Percentiles rank a stretch among this genome's conserved stretches.
Conservation (phyloP, 2,888 invertebrate genomes). For the Meliscaeva auricollis region DNA sequence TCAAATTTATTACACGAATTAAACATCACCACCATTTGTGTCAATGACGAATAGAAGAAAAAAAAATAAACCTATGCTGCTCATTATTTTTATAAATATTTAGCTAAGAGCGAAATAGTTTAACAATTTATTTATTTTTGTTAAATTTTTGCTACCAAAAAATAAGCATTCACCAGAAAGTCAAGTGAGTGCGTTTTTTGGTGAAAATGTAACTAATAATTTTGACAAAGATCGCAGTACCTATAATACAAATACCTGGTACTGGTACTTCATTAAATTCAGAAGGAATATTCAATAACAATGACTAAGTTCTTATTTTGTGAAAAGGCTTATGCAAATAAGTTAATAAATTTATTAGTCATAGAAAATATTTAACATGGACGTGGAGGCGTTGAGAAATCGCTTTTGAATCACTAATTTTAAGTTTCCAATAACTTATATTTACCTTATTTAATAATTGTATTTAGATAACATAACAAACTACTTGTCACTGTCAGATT, state of each 20-base stretch:
- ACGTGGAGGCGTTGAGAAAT: conserved; percentile 58
- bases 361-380: background rate
- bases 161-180: background rate
- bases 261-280: background rate
- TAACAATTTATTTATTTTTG: conserved; percentile 3
- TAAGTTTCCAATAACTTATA: background rate
- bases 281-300: background rate
- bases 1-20: conserved; percentile 76
- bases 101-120: conserved; percentile 27
- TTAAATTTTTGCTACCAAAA: background rate
- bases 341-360: conserved; percentile 14
- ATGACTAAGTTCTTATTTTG: conserved; percentile 26
- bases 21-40: conserved; percentile 68
- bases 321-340: conserved; percentile 52
- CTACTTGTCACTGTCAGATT: too few relatives aligned
- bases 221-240: too few relatives aligned
- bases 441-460: conserved; percentile 20
- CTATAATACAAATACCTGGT: too few relatives aligned
- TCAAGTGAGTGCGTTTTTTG: background rate
- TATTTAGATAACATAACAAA: too few relatives aligned
- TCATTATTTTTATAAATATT: conserved; percentile 21
- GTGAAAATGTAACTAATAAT: background rate
- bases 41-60: conserved; percentile 68
- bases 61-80: conserved; percentile 28
- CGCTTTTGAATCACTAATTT: conserved; percentile 39